Evolutionary conservation across 2,113 vertebrate genomes (phyloP).

Genomic region (Silurus glanis): DNA sequence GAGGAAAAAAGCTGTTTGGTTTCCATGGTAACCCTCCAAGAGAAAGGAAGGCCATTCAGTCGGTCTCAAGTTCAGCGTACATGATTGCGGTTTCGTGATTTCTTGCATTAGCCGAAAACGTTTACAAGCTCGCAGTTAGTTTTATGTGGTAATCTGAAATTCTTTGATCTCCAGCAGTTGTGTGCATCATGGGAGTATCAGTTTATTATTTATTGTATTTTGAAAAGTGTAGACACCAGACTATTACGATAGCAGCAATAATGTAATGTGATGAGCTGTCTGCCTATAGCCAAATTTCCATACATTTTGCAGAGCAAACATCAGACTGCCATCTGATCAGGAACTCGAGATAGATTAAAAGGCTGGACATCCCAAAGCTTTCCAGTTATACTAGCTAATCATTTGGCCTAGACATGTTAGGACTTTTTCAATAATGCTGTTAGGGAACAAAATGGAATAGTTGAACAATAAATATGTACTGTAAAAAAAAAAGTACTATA

Average conservation of each 20-base stretch:
- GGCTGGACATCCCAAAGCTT: not conserved
- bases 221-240: not conserved
- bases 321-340: not conserved
- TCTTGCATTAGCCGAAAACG: constrained; percentile 21
- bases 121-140: constrained; percentile 29
- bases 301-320: not conserved
- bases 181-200: not conserved
- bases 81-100: constrained; percentile 37
- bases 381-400: not conserved
- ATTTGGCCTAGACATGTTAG: not conserved
- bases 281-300: not conserved
- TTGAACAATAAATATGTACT: not conserved
- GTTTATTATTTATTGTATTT: not conserved
- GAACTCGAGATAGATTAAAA: no score
- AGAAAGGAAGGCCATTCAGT: constrained; percentile 13
- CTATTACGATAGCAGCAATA: not conserved
- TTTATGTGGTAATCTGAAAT: constrained; percentile 36
- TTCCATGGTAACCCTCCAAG: constrained; percentile 29
- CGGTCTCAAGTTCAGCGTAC: constrained; percentile 20
- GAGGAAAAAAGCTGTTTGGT: constrained; percentile 48
- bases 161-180: constrained; percentile 15
- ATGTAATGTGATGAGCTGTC: not conserved
- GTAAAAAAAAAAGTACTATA: not conserved
- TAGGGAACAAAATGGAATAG: not conserved
- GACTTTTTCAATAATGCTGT: not conserved